Evolutionary conservation across 2,797 vertebrate genomes (phyloP), one percentile per base, ranked within the genome.

Genomic region (Triplophysa bombifrons): DNA sequence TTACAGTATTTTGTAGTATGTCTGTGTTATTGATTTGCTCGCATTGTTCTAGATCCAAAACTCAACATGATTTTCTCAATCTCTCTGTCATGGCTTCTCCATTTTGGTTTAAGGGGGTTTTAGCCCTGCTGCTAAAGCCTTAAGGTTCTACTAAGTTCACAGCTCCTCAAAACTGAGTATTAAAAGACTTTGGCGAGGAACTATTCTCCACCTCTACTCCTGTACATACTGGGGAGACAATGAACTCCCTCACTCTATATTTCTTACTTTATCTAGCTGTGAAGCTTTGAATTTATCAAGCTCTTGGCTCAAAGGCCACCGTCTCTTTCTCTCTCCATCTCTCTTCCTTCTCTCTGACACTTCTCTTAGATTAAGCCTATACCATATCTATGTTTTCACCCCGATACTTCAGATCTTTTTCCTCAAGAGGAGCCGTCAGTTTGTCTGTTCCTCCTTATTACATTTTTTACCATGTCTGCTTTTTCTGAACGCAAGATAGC

Each of bases 361-460:
- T n/a, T 65, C 68, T 71, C n/a, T 64, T 10, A 70, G 76, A 70
- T 70, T 34, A 78, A 53, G 30, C 38, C 46, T 53, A 27, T 1
- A 0, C 44, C n/a, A 11, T 53, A 78, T 71, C 58, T 72, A 55
- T 72, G 58, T 55, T 72, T 78, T 53, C 14, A 53, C 12, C 60
- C 22, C 41, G 41, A 61, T 55, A 76, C 68, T 63, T 78, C 69
- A 58, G 78, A 85, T 85, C 84, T 82, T 69, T 75, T 78, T 72
- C 72, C 69, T 76, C 67, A 55, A 25, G 53, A 65, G 69, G 55
- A 72, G 68, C 58, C 8, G 7, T 72, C 77, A 30, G 19, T 56
- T 70, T 73, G 55, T 17, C n/a, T 38, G 38, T 63, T 44, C 55
- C 20, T 53, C 68, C 27, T 78, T 34, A 51, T 68, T 48, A 68